Conservation (phyloP, 2,888 invertebrate genomes). For the Malthinus flaveolus region DNA sequence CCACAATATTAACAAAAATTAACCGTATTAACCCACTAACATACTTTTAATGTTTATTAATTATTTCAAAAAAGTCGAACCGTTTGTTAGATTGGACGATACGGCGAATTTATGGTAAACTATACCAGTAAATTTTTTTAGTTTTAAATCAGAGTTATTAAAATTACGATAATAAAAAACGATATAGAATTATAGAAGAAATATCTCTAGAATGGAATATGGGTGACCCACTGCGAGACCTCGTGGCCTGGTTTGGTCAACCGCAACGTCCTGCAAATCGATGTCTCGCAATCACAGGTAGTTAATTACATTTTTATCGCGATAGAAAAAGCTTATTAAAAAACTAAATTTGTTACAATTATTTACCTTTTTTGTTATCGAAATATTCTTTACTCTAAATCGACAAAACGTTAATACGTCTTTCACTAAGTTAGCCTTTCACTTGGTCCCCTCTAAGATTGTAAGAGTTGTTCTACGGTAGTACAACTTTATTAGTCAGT, state of each 20-base stretch:
- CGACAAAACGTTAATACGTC: not conserved
- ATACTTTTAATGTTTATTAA: not conserved
- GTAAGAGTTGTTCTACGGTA: constrained; percentile 30
- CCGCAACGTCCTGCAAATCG: constrained; percentile 23
- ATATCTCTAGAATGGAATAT: constrained; percentile 14
- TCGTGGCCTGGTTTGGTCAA: constrained; percentile 36
- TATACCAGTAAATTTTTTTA: not conserved
- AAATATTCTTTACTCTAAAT: no score
- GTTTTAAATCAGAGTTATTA: no score
- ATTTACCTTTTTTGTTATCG: no score
- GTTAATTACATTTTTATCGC: not conserved
- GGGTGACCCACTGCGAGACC: constrained; percentile 36
- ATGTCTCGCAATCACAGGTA: not conserved
- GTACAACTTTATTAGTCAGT: constrained; percentile 42
- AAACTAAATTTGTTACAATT: not conserved
- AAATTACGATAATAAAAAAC: not conserved
- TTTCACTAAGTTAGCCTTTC: constrained; percentile 30
- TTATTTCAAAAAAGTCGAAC: not conserved
- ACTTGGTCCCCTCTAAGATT: constrained; percentile 32
- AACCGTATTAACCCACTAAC: constrained; percentile 4
- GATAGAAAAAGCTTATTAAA: not conserved
- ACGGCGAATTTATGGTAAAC: not conserved
- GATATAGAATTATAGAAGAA: constrained; percentile 10
- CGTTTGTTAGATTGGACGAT: not conserved
- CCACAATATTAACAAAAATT: not conserved